Evolutionary conservation across 2,888 invertebrate genomes (phyloP), one percentile per base, ranked within the genome.

Genomic region (Noctua pronuba): DNA sequence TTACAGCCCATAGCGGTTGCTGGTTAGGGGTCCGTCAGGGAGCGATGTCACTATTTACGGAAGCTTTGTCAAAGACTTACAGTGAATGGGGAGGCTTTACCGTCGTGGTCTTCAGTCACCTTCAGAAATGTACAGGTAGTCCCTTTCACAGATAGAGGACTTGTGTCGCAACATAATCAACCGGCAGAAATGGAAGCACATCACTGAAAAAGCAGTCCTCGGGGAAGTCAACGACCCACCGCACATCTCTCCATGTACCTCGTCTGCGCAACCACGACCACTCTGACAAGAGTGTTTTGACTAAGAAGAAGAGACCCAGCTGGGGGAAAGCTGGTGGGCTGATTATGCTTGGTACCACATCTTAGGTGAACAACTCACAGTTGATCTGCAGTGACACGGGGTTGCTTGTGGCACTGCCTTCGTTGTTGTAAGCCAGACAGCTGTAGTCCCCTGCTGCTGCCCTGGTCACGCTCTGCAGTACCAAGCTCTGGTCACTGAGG

Each of bases 351-450:
- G 11, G 10, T 11, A 58, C 16, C 28, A 28, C 28, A 16, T 28
- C 16, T 55, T 58, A 13, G 11, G 5, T 41, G 16, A 58, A 66
- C 4, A 52, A 97, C 98, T 98, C 97, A 99, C 99, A 99, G 97
- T 98, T 98, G 80, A 99, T 98, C 94, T 98, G 98, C 88, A 99
- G 96, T 73, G 98, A 97, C 46, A 99, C 98, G 2, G 98, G 97
- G 94, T 99, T 99, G 95, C 99, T 99, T 87, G 98, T 98, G 2
- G 99, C 98, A 88, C 98, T 98, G 65, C 99, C 99, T 94, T 99
- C 99, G 81, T 98, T 98, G 95, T 99, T 99, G 92, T 98, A 98
- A 66, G 98, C 99, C 65, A 98, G 98, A 92, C 99, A 99, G 89
- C 98, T 98, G 95, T 99, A 99, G 91, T 98, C 97, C 1, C 99